Evolutionary conservation across 2,888 invertebrate species (phyloP), one percentile per base, ranked within the genome.

Genomic region (Azorinus chamasolen): DNA sequence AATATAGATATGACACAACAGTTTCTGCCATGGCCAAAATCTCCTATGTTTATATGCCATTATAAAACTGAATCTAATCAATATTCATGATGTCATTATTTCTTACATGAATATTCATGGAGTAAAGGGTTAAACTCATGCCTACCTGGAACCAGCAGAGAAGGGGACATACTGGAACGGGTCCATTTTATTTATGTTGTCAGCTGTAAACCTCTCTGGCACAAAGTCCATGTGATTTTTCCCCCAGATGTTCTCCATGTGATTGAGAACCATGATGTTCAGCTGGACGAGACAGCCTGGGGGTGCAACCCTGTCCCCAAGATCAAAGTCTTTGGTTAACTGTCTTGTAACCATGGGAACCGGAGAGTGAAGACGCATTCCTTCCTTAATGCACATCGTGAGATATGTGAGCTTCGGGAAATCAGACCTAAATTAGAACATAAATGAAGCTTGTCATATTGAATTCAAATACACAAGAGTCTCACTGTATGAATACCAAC

Each of bases 371-470:
- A 90, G 58, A 1, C 91, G 81, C 78, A 90, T 79, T 10, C 88
- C 84, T 75, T 91, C 91, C 61, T 91, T 91, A 18, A 90, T 88
- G 66, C 88, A 89, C 75, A 83, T 73, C 16, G 87, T 86, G 43
- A 90, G 76, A 64, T 88, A 89, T 10, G 83, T 78, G 25, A 91
- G 63, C 12, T 84, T 69, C 0, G 69, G 46, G 22, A 91, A 66
- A 59, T 90, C 88, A 14, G 83, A 84, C 88, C 90, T 90, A 70
- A 12, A 55, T 55, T 12, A 25, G 24, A 32, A 32, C n/a, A n/a
- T n/a, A n/a, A n/a, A n/a, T n/a, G n/a, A n/a, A n/a, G n/a, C n/a
- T n/a, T n/a, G n/a, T n/a, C n/a, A n/a, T n/a, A n/a, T n/a, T n/a
- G n/a, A n/a, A n/a, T n/a, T n/a, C n/a, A n/a, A n/a, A n/a, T n/a